Evolutionary conservation across 2,113 vertebrate species (phyloP).

Genomic region (Myodes glareolus): DNA sequence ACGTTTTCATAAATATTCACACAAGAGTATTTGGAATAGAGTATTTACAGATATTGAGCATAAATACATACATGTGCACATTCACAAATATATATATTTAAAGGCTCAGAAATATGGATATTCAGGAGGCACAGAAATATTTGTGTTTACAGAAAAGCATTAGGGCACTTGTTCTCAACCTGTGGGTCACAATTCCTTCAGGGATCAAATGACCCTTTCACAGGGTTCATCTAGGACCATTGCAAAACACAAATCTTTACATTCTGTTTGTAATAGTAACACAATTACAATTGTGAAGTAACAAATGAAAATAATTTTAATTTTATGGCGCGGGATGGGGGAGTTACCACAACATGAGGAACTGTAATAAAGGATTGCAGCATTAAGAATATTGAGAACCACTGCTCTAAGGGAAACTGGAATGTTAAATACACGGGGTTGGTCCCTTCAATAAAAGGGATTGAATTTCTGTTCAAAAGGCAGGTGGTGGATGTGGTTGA

Average conservation of each 20-base stretch:
- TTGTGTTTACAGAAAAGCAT: not conserved
- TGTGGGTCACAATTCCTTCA: not conserved
- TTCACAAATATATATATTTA: not conserved
- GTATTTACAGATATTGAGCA: not conserved
- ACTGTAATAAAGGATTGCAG: no score
- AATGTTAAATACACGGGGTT: not conserved
- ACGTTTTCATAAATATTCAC: slow-evolving; percentile 41
- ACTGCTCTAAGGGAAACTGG: not conserved
- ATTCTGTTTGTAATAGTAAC: no score
- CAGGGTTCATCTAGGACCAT: no score
- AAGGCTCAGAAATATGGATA: not conserved
- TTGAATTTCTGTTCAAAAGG: not conserved
- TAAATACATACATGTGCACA: not conserved
- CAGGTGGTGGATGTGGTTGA: not conserved
- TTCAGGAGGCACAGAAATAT: not conserved
- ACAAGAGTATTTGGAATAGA: not conserved
- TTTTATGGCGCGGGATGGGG: accelerated
- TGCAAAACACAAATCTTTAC: no score
- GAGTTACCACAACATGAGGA: no score
- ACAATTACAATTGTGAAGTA: no score
- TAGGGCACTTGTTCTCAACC: not conserved
- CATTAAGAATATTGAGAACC: no score
- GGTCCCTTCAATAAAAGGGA: not conserved
- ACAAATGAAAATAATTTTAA: no score
- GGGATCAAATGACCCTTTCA: not conserved